A percentile compares a stretch with the other conserved stretches of the same genome.
Evolutionary conservation across 2,797 vertebrate species (phyloP).

Genomic region (Zalophus californianus): DNA sequence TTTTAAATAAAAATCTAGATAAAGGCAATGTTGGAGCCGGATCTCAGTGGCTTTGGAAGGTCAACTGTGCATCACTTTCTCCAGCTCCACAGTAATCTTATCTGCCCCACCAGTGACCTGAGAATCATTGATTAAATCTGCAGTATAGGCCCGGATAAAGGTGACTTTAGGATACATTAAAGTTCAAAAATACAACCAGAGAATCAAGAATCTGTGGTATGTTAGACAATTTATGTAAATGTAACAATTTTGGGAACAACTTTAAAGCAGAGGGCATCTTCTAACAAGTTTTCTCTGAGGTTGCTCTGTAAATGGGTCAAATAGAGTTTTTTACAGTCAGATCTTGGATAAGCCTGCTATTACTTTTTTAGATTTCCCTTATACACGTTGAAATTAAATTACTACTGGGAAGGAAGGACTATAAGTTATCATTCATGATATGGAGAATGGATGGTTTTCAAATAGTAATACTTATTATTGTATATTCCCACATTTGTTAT

Average conservation of each 20-base stretch:
- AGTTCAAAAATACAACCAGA: conserved; percentile 39
- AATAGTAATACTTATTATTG: background rate
- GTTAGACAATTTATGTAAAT: background rate
- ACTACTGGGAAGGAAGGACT: background rate
- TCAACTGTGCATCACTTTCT: background rate
- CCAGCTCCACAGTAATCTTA: background rate
- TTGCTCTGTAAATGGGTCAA: background rate
- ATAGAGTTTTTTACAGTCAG: background rate
- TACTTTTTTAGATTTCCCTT: background rate
- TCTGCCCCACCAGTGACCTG: background rate
- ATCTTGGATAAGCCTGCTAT: background rate
- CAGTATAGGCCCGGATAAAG: background rate
- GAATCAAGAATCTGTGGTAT: background rate
- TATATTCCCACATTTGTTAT: background rate
- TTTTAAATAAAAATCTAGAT: background rate
- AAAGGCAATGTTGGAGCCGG: background rate
- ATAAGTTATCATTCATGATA: background rate
- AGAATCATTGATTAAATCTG: background rate
- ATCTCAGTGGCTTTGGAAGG: background rate
- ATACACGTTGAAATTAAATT: background rate
- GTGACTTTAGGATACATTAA: conserved; percentile 3
- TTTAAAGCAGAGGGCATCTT: conserved; percentile 13
- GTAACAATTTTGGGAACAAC: background rate
- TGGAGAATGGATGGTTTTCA: conserved; percentile 47
- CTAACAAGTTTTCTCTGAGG: background rate